phyloP scores from a whole-genome alignment of 2,113 vertebrate species.

The Perca flavescens region DNA sequence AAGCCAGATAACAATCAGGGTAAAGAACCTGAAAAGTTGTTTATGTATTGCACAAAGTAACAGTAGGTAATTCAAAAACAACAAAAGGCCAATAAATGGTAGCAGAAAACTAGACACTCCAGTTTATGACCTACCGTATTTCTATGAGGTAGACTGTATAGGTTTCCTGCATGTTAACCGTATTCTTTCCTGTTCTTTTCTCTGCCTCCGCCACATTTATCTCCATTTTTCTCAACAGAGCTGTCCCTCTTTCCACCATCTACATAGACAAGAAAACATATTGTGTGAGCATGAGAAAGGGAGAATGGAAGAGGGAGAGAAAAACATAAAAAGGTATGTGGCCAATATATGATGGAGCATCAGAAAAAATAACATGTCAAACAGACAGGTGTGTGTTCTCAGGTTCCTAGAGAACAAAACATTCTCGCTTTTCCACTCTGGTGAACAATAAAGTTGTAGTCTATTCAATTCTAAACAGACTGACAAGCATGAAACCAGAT shows the following conservation, averaged over 20 bases:
- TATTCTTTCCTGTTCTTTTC: constrained; percentile 93
- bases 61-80: neutral
- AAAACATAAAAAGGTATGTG: neutral
- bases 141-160: constrained; percentile 96
- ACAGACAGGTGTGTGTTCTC: neutral
- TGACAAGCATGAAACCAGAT: neutral
- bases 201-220: constrained; percentile 93
- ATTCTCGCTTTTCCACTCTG: neutral
- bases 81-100: neutral
- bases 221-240: constrained; percentile 90
- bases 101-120: neutral
- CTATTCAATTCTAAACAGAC: neutral
- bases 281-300: neutral
- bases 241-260: constrained; percentile 88
- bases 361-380: neutral
- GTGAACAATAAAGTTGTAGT: too few species aligned
- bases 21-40: neutral
- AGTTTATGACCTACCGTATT: constrained; percentile 83
- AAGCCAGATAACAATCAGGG: neutral
- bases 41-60: neutral
- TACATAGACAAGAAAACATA: constrained; percentile 45
- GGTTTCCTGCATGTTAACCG: constrained; percentile 93
- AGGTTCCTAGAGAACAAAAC: neutral
- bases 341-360: neutral
- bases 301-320: neutral